A percentile compares a stretch with the other conserved stretches of the same genome.
These are phyloP conservation scores for Acanthosepion lycidas DNA, from an alignment of 2,888 invertebrate genomes.

Conservation along the genomic window DNA sequence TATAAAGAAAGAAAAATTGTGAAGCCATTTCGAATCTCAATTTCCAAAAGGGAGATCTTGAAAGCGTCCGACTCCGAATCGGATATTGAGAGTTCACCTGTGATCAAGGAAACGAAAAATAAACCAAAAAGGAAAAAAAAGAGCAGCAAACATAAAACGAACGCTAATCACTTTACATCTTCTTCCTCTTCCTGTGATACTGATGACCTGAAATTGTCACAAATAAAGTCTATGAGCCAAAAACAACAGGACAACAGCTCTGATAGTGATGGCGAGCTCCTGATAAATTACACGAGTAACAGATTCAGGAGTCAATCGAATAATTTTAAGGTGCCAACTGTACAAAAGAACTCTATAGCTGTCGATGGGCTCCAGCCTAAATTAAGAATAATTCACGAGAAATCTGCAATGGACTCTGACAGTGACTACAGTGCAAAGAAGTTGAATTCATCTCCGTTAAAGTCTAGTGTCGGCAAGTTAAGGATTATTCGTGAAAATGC, in stretches of 20 bases:
- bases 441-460: no score
- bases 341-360: background rate
- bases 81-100: background rate
- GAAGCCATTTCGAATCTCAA: slow-evolving; percentile 17
- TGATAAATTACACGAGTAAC: background rate
- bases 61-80: background rate
- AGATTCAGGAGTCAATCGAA: background rate
- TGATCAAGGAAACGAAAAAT: background rate
- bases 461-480: background rate
- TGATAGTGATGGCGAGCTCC: slow-evolving; percentile 22
- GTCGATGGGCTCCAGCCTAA: background rate
- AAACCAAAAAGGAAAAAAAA: background rate
- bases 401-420: background rate
- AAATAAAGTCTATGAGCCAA: slow-evolving; percentile 33
- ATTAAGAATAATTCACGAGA: background rate
- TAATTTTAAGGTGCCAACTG: background rate
- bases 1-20: background rate
- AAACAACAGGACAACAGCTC: background rate
- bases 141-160: background rate
- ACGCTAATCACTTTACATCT: background rate
- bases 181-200: slow-evolving; percentile 13
- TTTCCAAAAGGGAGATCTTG: slow-evolving; percentile 36
- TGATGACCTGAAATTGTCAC: slow-evolving; percentile 4
- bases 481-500: background rate
- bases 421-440: slow-evolving; percentile 4